Percentiles rank a stretch among this genome's conserved stretches.
Conservation (phyloP, 2,888 invertebrate species). For the Boloria euphrosyne region DNA sequence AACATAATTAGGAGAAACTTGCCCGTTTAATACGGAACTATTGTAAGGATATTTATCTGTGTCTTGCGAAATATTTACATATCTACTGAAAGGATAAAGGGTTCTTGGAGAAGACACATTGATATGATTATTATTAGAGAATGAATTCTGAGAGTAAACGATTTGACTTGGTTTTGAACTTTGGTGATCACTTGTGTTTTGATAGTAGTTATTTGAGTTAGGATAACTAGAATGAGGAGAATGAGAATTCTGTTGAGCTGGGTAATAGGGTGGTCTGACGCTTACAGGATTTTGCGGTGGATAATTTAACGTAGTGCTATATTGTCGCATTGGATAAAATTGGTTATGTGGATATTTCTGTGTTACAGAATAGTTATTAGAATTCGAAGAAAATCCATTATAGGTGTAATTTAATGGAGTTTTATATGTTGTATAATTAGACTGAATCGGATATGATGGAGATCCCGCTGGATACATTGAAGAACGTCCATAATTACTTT, state of each 20-base stretch:
- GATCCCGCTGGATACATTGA: slow-evolving; percentile 52
- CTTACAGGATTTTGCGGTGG: slow-evolving; percentile 16
- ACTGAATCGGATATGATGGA: slow-evolving; percentile 29
- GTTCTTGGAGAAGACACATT: neutral
- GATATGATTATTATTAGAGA: neutral
- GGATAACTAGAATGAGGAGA: neutral
- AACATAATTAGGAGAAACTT: neutral
- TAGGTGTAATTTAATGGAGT: neutral
- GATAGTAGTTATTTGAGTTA: slow-evolving; percentile 1
- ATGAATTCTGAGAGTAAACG: neutral
- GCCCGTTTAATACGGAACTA: neutral
- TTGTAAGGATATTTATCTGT: slow-evolving; percentile 3
- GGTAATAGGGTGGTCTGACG: slow-evolving; percentile 3
- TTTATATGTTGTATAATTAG: slow-evolving; percentile 18
- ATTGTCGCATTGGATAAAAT: neutral
- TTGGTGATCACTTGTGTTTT: neutral
- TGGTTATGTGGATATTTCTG: neutral
- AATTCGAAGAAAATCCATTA: slow-evolving; percentile 2
- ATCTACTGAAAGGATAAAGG: no score
- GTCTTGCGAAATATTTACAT: neutral
- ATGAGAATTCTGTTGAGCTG: neutral
- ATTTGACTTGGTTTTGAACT: neutral
- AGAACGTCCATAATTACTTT: slow-evolving; percentile 47
- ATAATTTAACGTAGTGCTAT: slow-evolving; percentile 5
- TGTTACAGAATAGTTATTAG: neutral